These are phyloP conservation scores for Ricordea florida DNA, from an alignment of 92 coral and sea anemone species.

Conservation along the genomic window DNA sequence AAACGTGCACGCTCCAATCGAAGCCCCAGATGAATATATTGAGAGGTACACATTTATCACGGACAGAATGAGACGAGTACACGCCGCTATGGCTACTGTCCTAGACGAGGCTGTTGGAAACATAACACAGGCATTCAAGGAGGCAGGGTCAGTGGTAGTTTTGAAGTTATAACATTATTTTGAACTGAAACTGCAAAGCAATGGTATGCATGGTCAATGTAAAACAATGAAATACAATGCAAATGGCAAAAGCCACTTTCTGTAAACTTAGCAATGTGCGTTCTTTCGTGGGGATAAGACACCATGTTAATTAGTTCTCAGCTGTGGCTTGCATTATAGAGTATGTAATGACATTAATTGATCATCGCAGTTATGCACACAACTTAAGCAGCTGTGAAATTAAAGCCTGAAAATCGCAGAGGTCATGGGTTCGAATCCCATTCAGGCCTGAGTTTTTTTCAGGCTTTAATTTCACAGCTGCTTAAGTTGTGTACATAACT, in stretches of 20 bases:
- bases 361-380: too few relatives aligned
- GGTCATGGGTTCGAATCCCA: too few relatives aligned
- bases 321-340: background rate
- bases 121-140: constrained; percentile 49
- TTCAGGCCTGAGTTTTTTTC: too few relatives aligned
- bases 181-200: too few relatives aligned
- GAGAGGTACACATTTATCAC: constrained; percentile 60
- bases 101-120: constrained; percentile 78
- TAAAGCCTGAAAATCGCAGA: too few relatives aligned
- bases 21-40: constrained; percentile 62
- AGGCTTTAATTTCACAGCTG: too few relatives aligned
- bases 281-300: background rate
- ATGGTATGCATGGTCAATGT: too few relatives aligned
- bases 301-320: background rate
- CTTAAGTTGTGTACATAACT: too few relatives aligned
- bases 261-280: background rate
- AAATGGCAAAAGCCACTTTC: background rate
- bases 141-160: constrained; percentile 52
- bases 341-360: too few relatives aligned
- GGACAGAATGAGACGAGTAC: constrained; percentile 45
- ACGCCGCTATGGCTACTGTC: constrained; percentile 69
- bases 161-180: too few relatives aligned
- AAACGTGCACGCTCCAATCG: constrained; percentile 69
- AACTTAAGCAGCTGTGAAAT: too few relatives aligned
- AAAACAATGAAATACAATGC: too few relatives aligned